Percentiles rank a stretch among this genome's conserved stretches.
phyloP scores from a whole-genome alignment of 2,797 vertebrate species.

The Sebastes flavidus region DNA sequence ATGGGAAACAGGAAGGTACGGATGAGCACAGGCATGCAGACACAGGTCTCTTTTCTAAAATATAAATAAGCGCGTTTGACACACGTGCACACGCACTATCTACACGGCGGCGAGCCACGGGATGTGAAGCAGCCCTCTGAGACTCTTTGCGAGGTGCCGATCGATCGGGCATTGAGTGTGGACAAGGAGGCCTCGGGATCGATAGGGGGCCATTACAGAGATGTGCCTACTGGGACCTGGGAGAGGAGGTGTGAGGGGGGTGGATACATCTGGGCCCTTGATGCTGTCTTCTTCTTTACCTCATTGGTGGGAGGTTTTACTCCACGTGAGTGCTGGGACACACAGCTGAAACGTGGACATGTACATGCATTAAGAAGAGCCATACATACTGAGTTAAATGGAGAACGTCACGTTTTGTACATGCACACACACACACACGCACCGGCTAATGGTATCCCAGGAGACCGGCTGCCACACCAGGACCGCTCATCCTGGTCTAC shows the following conservation, averaged over 20 bases:
- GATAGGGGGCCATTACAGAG: conserved; percentile 80
- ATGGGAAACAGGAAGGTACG: background rate
- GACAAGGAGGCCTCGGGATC: conserved; percentile 79
- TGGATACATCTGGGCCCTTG: conserved; percentile 48
- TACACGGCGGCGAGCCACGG: conserved; percentile 35
- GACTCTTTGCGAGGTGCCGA: conserved; percentile 73
- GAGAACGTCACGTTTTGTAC: background rate
- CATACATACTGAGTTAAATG: conserved; percentile 12
- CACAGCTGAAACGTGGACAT: conserved; percentile 4
- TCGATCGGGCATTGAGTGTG: conserved; percentile 79
- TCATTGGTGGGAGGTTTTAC: conserved; percentile 57
- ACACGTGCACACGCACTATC: conserved; percentile 27
- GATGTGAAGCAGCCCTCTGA: conserved; percentile 74
- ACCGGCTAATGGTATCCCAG: conserved; percentile 45
- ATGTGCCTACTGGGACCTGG: conserved; percentile 72
- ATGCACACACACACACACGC: conserved; percentile 2
- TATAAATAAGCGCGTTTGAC: conserved; percentile 42
- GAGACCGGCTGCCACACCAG: conserved; percentile 31
- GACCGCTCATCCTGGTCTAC: conserved; percentile 20
- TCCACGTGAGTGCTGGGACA: conserved; percentile 32
- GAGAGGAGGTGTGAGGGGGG: conserved; percentile 24
- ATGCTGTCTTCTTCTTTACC: conserved; percentile 60
- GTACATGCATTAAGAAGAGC: conserved; percentile 2
- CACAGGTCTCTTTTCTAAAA: conserved; percentile 4
- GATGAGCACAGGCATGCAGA: background rate